These are phyloP conservation scores for Apis florea DNA, from an alignment of 1,140 invertebrate genomes.

Conservation along the genomic window DNA sequence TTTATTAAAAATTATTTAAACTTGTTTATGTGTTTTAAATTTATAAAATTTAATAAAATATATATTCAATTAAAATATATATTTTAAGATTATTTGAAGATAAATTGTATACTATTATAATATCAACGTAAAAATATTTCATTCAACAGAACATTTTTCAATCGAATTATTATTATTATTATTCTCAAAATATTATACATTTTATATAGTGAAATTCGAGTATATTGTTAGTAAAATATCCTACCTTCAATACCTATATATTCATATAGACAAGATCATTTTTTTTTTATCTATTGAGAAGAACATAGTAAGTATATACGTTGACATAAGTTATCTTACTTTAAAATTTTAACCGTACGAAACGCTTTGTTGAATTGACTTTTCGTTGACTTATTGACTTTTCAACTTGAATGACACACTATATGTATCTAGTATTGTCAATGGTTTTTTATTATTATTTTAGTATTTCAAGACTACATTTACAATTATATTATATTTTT, in stretches of 20 bases:
- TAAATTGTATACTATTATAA: too few species aligned
- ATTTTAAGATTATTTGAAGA: too few species aligned
- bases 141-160: neutral
- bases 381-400: slow-evolving; percentile 7
- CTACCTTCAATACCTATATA: neutral
- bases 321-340: slow-evolving; percentile 18
- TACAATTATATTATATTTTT: too few species aligned
- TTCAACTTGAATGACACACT: neutral
- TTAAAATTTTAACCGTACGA: slow-evolving; percentile 21
- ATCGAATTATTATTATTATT: neutral
- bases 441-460: neutral
- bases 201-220: too few species aligned
- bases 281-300: slow-evolving; percentile 13
- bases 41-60: too few species aligned
- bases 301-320: too few species aligned
- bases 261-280: neutral
- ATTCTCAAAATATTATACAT: neutral
- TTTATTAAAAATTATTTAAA: too few species aligned
- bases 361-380: neutral
- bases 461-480: neutral
- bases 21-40: too few species aligned
- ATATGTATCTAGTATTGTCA: neutral
- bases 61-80: too few species aligned
- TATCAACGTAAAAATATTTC: neutral
- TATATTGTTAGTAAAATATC: slow-evolving; percentile 25